Base-by-base conservation (phyloP, 2,888 invertebrate genomes). In the Agriopis aurantiaria region DNA sequence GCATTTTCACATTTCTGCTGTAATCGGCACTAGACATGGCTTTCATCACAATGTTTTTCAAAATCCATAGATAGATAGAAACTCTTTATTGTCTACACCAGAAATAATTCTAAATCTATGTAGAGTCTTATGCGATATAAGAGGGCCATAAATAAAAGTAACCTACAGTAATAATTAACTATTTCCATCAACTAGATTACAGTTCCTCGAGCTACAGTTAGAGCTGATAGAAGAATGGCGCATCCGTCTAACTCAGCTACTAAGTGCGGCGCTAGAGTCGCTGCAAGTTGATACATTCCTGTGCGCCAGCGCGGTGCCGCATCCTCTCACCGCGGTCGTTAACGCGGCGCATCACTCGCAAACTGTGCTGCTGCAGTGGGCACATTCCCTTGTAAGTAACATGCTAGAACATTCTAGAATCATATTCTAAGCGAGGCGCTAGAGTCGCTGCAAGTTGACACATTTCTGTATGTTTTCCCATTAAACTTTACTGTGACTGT, bases 181-280 rank as follows among this genome's bases (percentile, higher is more conserved):
- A 9, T 11, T 52, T 52, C 4, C 23, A 33, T 5, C 3, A 33
- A 33, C 0, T 75, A 96, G 97, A 75, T 88, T 98, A 68, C 97
- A 98, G 85, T 99, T 99, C 90, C 92, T 99, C 40, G 97, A 98
- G 74, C 92, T 99, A 4, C 99, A 99, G 87, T 89, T 98, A 23
- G 98, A 99, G 81, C 89, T 99, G 57, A 95, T 99, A 66, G 99
- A 99, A 81, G 99, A 99, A 85, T 98, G 97, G 94, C 96, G 99
- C 45, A 95, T 98, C 12, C 96, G 99, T 59, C 94, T 99, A 59
- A 95, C 98, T 8, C 99, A 99, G 88, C 89, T 99, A 58, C 95
- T 92, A 65, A 85, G 85, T 62, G 94, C 92, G 1, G 88, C 91
- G 0, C 71, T 83, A 5, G 82, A 79, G 0, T 72, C 81, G 0